Evolutionary conservation across 2,888 invertebrate species (phyloP).

Genomic region (Orthosia incerta): DNA sequence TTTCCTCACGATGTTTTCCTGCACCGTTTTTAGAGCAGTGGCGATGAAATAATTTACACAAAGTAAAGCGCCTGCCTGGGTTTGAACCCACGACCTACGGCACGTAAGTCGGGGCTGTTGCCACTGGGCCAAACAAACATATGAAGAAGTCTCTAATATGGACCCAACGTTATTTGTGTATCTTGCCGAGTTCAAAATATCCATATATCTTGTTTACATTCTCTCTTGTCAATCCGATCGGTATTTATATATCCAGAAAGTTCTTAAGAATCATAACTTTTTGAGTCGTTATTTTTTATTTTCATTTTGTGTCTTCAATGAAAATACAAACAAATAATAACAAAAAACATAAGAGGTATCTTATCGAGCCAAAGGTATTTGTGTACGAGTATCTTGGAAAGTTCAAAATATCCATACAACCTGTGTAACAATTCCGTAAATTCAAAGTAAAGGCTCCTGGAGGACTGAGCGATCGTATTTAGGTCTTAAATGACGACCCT

Average conservation of each 20-base stretch:
- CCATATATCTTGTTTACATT: constrained; percentile 8
- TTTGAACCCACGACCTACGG: no score
- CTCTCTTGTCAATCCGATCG: no score
- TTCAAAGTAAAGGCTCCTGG: constrained; percentile 19
- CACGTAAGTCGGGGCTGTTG: no score
- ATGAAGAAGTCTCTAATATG: no score
- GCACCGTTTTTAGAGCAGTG: no score
- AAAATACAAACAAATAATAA: background rate
- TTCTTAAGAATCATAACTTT: no score
- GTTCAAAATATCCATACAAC: background rate
- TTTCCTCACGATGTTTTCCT: no score
- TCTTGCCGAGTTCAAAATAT: background rate
- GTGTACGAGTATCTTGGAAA: background rate
- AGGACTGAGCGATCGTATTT: constrained; percentile 20
- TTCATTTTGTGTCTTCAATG: background rate
- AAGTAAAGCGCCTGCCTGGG: no score
- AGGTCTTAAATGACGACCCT: constrained; percentile 27
- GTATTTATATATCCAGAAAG: no score
- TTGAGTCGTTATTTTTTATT: background rate
- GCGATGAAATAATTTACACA: no score
- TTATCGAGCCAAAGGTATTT: background rate
- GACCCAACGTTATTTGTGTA: no score
- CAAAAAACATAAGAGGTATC: background rate
- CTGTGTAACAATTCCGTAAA: constrained; percentile 17
- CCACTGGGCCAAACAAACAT: no score